Evolutionary conservation across 2,113 vertebrate genomes (phyloP).

Genomic region (Chloropsis cyanopogon): DNA sequence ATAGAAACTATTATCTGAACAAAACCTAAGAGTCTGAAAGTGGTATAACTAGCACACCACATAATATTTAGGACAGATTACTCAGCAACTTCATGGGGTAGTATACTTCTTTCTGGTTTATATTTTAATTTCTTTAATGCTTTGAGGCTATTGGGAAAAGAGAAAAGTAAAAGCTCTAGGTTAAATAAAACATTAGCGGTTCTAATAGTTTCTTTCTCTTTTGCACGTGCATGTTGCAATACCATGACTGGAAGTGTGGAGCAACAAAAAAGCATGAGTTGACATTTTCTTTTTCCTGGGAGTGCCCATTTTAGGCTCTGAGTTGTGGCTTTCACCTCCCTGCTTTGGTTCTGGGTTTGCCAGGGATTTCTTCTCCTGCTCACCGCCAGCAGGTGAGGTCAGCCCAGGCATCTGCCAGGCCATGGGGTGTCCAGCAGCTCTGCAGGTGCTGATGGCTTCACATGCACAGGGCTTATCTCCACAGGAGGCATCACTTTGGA

Average conservation of each 20-base stretch:
- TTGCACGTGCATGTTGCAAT: not conserved
- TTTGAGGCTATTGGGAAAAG: not conserved
- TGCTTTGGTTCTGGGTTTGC: not conserved
- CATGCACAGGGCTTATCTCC: not conserved
- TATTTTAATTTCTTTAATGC: not conserved
- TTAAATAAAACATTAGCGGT: not conserved
- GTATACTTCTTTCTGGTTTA: not conserved
- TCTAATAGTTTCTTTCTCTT: not conserved
- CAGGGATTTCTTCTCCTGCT: not conserved
- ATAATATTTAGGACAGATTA: not conserved
- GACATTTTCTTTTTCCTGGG: not conserved
- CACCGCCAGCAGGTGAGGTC: not conserved
- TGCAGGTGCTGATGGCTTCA: not conserved
- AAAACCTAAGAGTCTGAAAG: not conserved
- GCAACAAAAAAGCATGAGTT: not conserved
- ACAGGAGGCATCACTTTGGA: not conserved
- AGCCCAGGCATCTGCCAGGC: not conserved
- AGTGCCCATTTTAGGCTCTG: not conserved
- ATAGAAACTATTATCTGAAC: not conserved
- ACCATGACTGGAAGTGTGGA: not conserved
- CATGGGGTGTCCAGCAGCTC: not conserved
- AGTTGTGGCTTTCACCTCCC: fast-evolving
- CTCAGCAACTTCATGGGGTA: not conserved
- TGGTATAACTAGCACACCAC: not conserved
- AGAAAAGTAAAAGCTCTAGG: not conserved